phyloP scores from a whole-genome alignment of 2,113 vertebrate genomes.

The Scomber colias region DNA sequence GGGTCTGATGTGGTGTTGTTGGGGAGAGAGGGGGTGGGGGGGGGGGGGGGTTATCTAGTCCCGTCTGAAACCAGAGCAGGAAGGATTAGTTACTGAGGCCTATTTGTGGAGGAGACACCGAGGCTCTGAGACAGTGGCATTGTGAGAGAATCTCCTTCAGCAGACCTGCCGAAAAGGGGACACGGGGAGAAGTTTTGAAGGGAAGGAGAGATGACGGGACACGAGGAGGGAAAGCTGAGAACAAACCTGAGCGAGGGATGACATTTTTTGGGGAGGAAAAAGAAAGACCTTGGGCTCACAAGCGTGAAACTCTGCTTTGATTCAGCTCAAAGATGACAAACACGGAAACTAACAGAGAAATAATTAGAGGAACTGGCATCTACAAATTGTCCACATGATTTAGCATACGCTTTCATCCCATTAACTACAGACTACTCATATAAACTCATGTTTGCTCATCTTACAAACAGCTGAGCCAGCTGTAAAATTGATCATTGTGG shows the following conservation, averaged over 20 bases:
- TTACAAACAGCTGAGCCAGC: not conserved
- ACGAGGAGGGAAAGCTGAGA: conserved; percentile 49
- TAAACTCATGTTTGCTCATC: too few species aligned
- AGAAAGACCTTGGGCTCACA: conserved; percentile 12
- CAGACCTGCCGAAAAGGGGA: conserved; percentile 61
- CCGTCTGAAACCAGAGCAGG: conserved; percentile 84
- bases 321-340: conserved; percentile 2
- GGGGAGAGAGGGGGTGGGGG: too few species aligned
- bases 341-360: not conserved
- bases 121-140: conserved; percentile 83
- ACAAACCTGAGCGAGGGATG: not conserved
- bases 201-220: conserved; percentile 55
- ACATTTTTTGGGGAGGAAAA: conserved; percentile 22
- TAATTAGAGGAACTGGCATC: not conserved
- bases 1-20: conserved; percentile 56
- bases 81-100: conserved; percentile 81
- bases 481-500: not conserved
- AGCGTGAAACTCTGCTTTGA: conserved; percentile 11
- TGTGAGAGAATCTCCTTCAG: conserved; percentile 84
- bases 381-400: conserved; percentile 13
- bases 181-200: conserved; percentile 56
- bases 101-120: conserved; percentile 88
- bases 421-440: not conserved
- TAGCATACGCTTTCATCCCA: conserved; percentile 5
- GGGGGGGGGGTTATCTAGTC: conserved; percentile 79